Evolutionary conservation across 2,888 invertebrate species (phyloP).

Genomic region (Eupithecia subumbrata): DNA sequence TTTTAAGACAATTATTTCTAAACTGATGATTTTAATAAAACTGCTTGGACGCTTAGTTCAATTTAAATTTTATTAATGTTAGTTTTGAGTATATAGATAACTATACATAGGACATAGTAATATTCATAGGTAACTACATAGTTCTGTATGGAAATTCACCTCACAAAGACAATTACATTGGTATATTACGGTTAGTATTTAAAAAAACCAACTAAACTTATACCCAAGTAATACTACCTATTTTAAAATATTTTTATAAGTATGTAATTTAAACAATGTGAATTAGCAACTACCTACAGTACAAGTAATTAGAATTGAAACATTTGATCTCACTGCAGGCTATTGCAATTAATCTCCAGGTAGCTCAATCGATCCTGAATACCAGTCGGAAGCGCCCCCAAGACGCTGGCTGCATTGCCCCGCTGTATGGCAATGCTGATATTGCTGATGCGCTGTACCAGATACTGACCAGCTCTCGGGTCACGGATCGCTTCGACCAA

Average conservation of each 20-base stretch:
- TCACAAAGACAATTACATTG: background rate
- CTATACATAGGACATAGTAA: background rate
- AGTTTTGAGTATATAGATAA: background rate
- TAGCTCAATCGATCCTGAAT: background rate
- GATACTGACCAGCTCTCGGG: too few species aligned
- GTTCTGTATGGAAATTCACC: background rate
- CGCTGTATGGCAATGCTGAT: background rate
- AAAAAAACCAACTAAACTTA: background rate
- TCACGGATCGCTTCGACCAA: too few species aligned
- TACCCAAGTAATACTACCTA: background rate
- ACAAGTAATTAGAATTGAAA: background rate
- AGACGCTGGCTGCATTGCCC: background rate
- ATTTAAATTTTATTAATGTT: background rate
- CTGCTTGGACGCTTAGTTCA: background rate
- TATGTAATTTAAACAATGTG: background rate
- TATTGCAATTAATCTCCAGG: background rate
- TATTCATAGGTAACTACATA: background rate
- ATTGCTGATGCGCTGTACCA: background rate
- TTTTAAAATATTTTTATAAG: background rate
- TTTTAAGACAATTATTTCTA: background rate
- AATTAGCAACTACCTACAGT: background rate
- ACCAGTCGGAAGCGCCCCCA: background rate
- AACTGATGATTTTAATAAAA: background rate
- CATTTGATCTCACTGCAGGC: background rate
- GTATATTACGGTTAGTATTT: background rate